Evolutionary conservation across 2,888 invertebrate genomes (phyloP).

Genomic region (Choreutis nemorana): DNA sequence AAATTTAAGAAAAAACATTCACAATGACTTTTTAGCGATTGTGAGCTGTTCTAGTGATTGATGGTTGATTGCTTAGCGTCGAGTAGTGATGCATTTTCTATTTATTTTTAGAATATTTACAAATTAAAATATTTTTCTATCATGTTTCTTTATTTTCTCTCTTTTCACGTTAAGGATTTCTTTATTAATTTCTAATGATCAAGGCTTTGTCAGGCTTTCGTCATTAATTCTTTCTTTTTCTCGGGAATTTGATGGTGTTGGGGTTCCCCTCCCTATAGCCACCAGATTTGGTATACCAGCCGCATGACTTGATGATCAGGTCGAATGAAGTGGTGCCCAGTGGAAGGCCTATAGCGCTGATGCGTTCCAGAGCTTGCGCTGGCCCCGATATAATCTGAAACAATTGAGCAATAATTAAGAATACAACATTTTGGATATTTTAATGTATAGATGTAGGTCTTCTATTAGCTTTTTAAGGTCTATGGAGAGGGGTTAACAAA

Average conservation of each 20-base stretch:
- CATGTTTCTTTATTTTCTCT: too few species aligned
- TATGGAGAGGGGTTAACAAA: background rate
- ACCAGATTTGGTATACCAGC: conserved; percentile 34
- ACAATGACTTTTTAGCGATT: conserved; percentile 16
- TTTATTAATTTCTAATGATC: too few species aligned
- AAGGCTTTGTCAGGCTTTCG: too few species aligned
- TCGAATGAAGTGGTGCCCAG: conserved; percentile 40
- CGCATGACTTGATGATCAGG: conserved; percentile 34
- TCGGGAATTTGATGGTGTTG: conserved; percentile 41
- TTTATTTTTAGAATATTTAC: too few species aligned
- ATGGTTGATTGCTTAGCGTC: conserved; percentile 5
- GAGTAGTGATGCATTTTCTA: conserved; percentile 10
- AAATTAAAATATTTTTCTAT: too few species aligned
- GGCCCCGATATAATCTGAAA: conserved; percentile 47
- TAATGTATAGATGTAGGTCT: background rate
- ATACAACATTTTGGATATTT: background rate
- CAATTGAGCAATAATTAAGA: too few species aligned
- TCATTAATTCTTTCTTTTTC: conserved; percentile 25
- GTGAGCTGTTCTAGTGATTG: conserved; percentile 13
- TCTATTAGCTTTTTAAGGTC: background rate
- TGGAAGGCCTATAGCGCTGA: conserved; percentile 49
- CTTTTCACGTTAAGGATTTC: too few species aligned
- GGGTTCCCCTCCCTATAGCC: conserved; percentile 32
- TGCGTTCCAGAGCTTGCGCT: conserved; percentile 39
- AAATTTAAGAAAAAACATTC: conserved; percentile 9